Evolutionary conservation across 2,888 invertebrate genomes (phyloP).

Genomic region (Tipula lateralis): DNA sequence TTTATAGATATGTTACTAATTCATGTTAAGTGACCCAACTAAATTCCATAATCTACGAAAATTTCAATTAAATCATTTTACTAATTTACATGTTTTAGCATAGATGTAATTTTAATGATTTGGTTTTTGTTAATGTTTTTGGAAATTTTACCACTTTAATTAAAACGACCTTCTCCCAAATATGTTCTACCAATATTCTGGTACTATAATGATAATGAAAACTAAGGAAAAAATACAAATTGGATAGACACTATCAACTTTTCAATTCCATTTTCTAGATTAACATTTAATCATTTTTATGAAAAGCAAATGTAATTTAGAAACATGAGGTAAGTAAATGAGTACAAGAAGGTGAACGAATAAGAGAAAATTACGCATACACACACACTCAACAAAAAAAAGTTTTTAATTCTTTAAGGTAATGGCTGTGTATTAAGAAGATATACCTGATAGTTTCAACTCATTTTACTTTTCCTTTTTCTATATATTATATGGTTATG

Average conservation of each 20-base stretch:
- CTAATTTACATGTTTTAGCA: background rate
- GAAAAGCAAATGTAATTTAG: background rate
- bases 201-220: background rate
- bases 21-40: background rate
- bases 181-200: background rate
- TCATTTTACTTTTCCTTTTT: background rate
- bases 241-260: background rate
- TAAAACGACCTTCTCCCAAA: background rate
- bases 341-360: background rate
- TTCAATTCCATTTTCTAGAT: background rate
- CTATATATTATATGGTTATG: background rate
- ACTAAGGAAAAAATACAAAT: background rate
- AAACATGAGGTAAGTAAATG: background rate
- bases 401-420: background rate
- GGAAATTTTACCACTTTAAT: background rate
- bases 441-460: background rate
- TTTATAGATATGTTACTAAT: too few relatives aligned
- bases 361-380: background rate
- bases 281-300: conserved; percentile 19
- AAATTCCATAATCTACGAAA: background rate
- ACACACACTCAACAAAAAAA: background rate
- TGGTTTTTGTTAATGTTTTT: background rate
- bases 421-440: background rate
- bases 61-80: conserved; percentile 1
- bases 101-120: background rate